A percentile compares a stretch with the other conserved stretches of the same genome.
Evolutionary conservation across 1,140 invertebrate genomes (phyloP).

Genomic region (Himalopsyche phryganea): DNA sequence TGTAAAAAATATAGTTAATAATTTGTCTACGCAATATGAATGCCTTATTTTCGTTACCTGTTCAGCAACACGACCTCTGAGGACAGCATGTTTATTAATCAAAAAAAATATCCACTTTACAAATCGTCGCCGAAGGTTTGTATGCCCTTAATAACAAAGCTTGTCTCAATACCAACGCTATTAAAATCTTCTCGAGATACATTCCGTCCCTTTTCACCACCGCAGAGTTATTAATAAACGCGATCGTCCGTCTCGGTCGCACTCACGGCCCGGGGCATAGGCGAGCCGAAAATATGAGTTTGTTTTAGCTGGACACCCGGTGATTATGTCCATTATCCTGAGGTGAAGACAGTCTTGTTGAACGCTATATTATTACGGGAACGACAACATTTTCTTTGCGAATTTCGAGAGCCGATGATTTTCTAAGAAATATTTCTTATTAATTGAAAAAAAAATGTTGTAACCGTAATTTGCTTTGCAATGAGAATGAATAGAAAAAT

Average conservation of each 20-base stretch:
- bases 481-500: too few relatives aligned
- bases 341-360: conserved; percentile 29
- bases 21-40: too few relatives aligned
- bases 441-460: too few relatives aligned
- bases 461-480: too few relatives aligned
- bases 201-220: not conserved
- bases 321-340: conserved; percentile 27
- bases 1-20: too few relatives aligned
- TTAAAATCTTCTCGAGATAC: not conserved
- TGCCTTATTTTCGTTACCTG: too few relatives aligned
- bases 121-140: not conserved
- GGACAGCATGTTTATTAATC: too few relatives aligned
- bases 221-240: not conserved
- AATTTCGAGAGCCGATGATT: too few relatives aligned
- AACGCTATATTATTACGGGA: conserved; percentile 12
- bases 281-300: conserved; percentile 28
- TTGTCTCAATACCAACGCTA: not conserved
- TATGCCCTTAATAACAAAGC: not conserved
- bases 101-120: too few relatives aligned
- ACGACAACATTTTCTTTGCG: conserved; percentile 4
- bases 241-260: conserved; percentile 5
- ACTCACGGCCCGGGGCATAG: conserved; percentile 2
- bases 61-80: too few relatives aligned
- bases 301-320: conserved; percentile 31
- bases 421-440: too few relatives aligned